Conservation (phyloP, 23 tunicate species). For the Oikopleura dioica region DNA sequence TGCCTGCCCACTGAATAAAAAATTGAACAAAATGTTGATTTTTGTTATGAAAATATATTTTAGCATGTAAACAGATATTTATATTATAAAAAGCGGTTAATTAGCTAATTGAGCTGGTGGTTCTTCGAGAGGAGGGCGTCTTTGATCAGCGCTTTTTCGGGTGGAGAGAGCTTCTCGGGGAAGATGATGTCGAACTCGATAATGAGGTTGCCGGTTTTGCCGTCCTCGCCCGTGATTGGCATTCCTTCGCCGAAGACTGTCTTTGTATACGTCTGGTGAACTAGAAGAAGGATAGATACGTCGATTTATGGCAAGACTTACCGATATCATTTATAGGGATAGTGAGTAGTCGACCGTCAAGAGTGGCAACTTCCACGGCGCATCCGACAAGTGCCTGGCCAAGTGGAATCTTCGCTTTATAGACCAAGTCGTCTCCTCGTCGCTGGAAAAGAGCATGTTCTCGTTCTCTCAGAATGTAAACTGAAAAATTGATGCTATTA, state of each 20-base stretch:
- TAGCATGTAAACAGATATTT: too few species aligned
- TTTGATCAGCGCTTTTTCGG: conserved; percentile 55
- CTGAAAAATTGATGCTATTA: neutral
- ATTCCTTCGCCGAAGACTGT: conserved; percentile 62
- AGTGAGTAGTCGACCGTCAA: conserved; percentile 78
- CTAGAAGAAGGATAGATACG: conserved; percentile 3
- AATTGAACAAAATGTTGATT: too few species aligned
- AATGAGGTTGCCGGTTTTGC: conserved; percentile 31
- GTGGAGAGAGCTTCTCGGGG: conserved; percentile 73
- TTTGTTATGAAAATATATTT: too few species aligned
- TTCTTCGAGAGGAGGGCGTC: conserved; percentile 86
- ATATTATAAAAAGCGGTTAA: too few species aligned
- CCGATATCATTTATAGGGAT: conserved; percentile 77
- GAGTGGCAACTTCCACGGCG: conserved; percentile 85
- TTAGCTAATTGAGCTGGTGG: too few species aligned
- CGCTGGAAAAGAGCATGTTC: conserved; percentile 52
- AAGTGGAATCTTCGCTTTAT: conserved; percentile 65
- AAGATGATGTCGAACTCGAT: conserved; percentile 73
- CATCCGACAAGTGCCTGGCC: conserved; percentile 95
- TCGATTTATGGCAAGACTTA: neutral
- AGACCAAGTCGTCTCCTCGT: conserved; percentile 39
- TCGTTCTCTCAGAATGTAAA: conserved; percentile 57
- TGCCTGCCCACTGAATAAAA: too few species aligned
- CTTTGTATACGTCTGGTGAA: conserved; percentile 69
- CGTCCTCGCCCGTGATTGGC: conserved; percentile 42